Evolutionary conservation across 2,113 vertebrate species (phyloP), one percentile per base, ranked within the genome.

Genomic region (Macaca mulatta): DNA sequence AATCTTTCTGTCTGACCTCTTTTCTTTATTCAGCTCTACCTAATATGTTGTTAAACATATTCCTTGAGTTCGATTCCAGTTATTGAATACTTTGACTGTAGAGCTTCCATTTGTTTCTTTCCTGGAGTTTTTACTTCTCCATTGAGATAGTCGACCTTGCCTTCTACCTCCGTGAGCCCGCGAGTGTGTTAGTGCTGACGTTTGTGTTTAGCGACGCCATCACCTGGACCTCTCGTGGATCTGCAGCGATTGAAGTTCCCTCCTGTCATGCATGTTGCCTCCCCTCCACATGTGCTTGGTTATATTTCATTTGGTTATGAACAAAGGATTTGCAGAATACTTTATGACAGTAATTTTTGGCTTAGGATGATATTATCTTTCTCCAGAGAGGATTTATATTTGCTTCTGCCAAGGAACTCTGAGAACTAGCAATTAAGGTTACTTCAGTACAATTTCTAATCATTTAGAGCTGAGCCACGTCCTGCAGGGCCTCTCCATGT

Each of bases 401-500:
- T 90, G 38, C 55, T 88, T 96, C 55, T 83, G 80, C 93, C 78
- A 85, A 89, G 32, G 79, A 74, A 38, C 52, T 89, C 45, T 45
- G 48, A 11, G 43, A n/a, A 92, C 25, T 48, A 69, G 38, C 43
- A 74, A 23, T 61, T 70, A 75, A 25, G 10, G 5, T 72, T 94
- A 67, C 78, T n/a, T 89, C 72, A 32, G 79, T 80, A 32, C 48
- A 23, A 57, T 61, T 93, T 92, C 48, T 48, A 25, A 83, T 91
- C 50, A 48, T 72, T 89, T 38, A 45, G 17, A 13, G n/a, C 55
- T 48, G 22, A 80, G 11, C 70, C 38, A 87, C 30, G 35, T 67
- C 52, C 69, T 79, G 23, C 45, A 61, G 35, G 12, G 17, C 40
- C 84, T 40, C 1, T 45, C 17, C 78, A 32, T 57, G 12, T 30